Base-by-base conservation (phyloP, 2,113 vertebrate species). In the Thalassarche chlororhynchos region DNA sequence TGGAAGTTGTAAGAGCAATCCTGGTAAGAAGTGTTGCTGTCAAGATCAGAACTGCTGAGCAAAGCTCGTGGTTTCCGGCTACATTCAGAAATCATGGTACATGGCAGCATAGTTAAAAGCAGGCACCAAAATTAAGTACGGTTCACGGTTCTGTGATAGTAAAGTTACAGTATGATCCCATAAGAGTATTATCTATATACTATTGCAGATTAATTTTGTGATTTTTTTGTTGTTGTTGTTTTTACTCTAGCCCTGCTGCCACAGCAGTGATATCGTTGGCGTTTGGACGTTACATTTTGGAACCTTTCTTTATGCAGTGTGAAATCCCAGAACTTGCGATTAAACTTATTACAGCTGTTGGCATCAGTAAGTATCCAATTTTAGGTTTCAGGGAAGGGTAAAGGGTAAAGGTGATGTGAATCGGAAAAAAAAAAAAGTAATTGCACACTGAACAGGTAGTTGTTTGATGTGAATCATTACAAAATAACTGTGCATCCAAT, bases 231-330 rank as follows among this genome's bases (percentile, higher is more conserved):
- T 60, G 14, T 68, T 81, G 68, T 95, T 77, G 75, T 88, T 23
- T 94, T 54, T 79, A 38, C 95, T 80, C 55, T 71, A 99, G 99
- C 83, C 99, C 99, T 93, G 99, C 99, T 97, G 99, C 97, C 16
- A 98, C 99, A 84, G 99, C 99, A 68, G 99, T 99, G 96, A 99
- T 99, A 97, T 99, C 99, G 9, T 91, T 99, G 97, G 99, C 99
- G 23, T 99, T 99, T 97, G 99, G 99, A 87, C 99, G 98, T 24
- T 99, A 99, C 95, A 98, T 99, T 93, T 97, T 99, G 98, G 99
- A 99, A 71, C 99, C 99, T 40, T 98, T 99, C 91, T 99, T 99
- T 95, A 99, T 99, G 98, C 99, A 99, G 7, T 99, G 99, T 97
- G 98, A 97, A 74, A 98, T 99, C 74, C 99, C 99, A 34, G 99